Evolutionary conservation across 2,113 vertebrate genomes (phyloP).

Genomic region (Nothocercus nigrocapillus): DNA sequence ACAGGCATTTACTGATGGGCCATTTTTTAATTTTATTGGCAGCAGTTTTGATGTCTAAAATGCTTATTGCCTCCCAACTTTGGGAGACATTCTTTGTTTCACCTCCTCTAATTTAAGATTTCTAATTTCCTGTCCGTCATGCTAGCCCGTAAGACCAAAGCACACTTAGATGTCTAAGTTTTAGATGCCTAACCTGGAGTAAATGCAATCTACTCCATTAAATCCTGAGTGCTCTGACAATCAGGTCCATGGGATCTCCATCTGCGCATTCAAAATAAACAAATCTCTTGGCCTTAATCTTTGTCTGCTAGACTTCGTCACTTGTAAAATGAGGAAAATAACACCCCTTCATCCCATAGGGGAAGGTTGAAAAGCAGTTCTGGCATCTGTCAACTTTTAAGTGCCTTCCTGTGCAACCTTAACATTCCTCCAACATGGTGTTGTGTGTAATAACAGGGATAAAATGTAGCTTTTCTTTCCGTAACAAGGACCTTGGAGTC

Average conservation of each 20-base stretch:
- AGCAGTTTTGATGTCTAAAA: not conserved
- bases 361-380: not conserved
- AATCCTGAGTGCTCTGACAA: not conserved
- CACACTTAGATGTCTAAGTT: not conserved
- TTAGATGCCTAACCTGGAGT: not conserved
- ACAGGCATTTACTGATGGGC: not conserved
- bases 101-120: not conserved
- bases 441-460: not conserved
- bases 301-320: not conserved
- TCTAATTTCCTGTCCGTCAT: not conserved
- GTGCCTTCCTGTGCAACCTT: not conserved
- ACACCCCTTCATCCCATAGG: not conserved
- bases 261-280: not conserved
- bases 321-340: not conserved
- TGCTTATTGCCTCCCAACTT: not conserved
- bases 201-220: not conserved
- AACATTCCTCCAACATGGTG: not conserved
- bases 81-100: not conserved
- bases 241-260: not conserved
- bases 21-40: not conserved
- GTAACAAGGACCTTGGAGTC: not conserved
- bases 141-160: not conserved
- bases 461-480: not conserved
- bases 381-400: not conserved
- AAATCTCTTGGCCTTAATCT: not conserved